A percentile compares a stretch with the other conserved stretches of the same genome.
These are phyloP conservation scores for Tringa solitaria DNA, from an alignment of 2,113 vertebrate species.

Conservation along the genomic window DNA sequence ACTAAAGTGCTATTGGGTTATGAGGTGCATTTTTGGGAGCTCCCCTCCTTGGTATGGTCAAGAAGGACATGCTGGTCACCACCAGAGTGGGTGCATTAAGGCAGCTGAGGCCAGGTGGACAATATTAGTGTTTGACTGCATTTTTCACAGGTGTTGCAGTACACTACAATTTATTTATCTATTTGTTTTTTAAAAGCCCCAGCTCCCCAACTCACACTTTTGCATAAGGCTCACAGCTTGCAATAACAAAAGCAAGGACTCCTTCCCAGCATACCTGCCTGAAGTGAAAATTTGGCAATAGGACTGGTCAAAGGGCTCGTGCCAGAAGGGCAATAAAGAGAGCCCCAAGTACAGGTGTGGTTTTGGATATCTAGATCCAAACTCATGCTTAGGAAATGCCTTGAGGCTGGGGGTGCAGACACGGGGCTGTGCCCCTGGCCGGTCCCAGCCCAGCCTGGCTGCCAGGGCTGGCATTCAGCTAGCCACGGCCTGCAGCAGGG, in stretches of 20 bases:
- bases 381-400: neutral
- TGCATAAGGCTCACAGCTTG: neutral
- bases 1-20: neutral
- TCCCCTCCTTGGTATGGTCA: neutral
- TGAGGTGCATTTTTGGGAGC: neutral
- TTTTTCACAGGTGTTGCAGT: neutral
- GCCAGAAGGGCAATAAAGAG: neutral
- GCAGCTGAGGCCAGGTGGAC: neutral
- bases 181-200: neutral
- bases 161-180: neutral
- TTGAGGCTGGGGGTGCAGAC: neutral
- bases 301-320: neutral
- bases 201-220: neutral
- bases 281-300: neutral
- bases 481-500: neutral
- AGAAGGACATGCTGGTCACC: neutral
- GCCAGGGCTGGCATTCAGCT: neutral
- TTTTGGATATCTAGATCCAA: neutral
- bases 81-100: neutral
- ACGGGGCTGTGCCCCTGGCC: rapidly evolving
- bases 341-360: neutral
- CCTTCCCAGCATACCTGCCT: neutral
- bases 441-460: neutral
- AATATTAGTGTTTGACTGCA: rapidly evolving
- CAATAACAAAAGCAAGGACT: neutral